Conservation (phyloP, 2,797 vertebrate species). For the Lepidocolaptes lacrymiger region DNA sequence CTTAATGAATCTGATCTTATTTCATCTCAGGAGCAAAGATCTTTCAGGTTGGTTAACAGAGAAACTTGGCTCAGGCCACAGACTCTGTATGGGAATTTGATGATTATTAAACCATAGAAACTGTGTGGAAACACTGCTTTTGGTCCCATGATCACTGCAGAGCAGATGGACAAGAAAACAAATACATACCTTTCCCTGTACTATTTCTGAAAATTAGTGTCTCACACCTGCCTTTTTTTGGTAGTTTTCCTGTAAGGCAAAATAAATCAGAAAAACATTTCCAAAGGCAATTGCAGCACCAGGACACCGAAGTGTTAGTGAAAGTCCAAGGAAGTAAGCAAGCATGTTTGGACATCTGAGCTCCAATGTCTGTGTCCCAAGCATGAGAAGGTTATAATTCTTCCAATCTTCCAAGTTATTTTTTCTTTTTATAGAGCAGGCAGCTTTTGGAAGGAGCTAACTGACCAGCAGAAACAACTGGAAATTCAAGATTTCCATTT, state of each 20-base stretch:
- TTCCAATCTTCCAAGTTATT: background rate
- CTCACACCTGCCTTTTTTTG: background rate
- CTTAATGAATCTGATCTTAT: constrained; percentile 16
- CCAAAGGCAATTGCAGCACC: background rate
- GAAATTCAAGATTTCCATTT: constrained; percentile 47
- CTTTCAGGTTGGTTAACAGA: background rate
- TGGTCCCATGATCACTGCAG: background rate
- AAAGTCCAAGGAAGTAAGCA: background rate
- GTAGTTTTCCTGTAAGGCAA: background rate
- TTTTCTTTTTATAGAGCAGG: background rate
- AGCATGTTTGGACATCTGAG: background rate
- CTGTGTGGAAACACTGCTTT: constrained; percentile 3
- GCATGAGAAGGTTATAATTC: background rate
- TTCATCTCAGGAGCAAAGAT: constrained; percentile 1
- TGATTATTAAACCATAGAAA: constrained; percentile 30
- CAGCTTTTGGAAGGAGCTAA: constrained; percentile 15
- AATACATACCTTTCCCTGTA: background rate
- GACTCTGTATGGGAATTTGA: background rate
- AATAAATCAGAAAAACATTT: background rate
- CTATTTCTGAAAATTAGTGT: background rate
- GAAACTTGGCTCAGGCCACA: background rate
- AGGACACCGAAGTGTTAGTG: background rate
- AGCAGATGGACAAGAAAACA: background rate
- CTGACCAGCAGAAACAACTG: background rate
- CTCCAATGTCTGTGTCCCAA: background rate